phyloP scores from a whole-genome alignment of 2,797 vertebrate genomes.

The Platyrinchus mystaceus region DNA sequence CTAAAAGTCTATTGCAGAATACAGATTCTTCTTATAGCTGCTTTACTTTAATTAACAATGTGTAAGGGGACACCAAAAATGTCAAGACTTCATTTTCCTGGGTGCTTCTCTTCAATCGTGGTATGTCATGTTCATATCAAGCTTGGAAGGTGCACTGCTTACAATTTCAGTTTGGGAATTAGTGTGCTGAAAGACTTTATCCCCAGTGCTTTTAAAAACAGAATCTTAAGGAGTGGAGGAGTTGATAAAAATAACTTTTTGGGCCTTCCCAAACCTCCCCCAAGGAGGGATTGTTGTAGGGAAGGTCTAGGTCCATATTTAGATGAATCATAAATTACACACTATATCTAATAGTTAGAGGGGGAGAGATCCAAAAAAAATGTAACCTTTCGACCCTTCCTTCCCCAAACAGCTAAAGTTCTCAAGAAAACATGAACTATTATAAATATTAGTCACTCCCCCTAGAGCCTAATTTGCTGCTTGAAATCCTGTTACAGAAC shows the following conservation, averaged over 20 bases:
- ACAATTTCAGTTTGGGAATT: neutral
- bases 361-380: constrained; percentile 30
- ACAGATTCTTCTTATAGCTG: neutral
- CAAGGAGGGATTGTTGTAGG: neutral
- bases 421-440: constrained; percentile 31
- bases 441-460: constrained; percentile 28
- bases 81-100: neutral
- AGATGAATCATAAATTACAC: constrained; percentile 26
- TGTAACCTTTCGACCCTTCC: neutral
- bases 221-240: neutral
- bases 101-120: neutral
- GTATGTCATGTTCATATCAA: neutral
- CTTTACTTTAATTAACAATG: neutral
- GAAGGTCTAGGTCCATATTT: neutral
- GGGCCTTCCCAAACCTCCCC: neutral
- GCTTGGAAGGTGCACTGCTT: neutral
- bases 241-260: constrained; percentile 18
- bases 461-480: neutral
- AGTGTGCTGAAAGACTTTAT: neutral
- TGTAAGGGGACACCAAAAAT: neutral
- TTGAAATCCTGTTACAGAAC: neutral
- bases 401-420: constrained; percentile 15
- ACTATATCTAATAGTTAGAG: neutral
- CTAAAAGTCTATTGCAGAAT: neutral
- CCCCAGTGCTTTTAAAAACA: neutral